Base-by-base conservation (phyloP, 2,113 vertebrate genomes). In the Chloroceryle aenea region DNA sequence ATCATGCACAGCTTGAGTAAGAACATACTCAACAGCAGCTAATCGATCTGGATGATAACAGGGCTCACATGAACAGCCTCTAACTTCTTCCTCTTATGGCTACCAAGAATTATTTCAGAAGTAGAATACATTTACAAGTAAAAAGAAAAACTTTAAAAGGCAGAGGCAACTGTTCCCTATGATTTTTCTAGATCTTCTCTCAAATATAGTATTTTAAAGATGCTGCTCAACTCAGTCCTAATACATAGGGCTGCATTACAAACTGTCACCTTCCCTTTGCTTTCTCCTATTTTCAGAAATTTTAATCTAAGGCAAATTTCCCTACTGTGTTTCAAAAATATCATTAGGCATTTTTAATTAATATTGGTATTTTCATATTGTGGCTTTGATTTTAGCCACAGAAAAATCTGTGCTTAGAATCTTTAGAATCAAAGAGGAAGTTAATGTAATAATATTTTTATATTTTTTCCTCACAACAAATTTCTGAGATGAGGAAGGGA, bases 21-120 rank as follows among this genome's bases (percentile, higher is more conserved):
- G 17, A 64, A 45, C 1, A 52, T 11, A 76, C 3, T 0, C 23
- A 61, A 32, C 3, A 21, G 12, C 48, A 79, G 23, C n/a, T 36
- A 3, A 56, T 15, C 3, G 2, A 16, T 27, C 20, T 48, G 26
- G 17, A 3, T 1, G 6, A 2, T 21, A 62, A 17, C 15, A 23
- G 48, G 8, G 30, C 16, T 81, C 45, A 21, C 8, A 2, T 3
- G 23, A 19, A 4, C 47, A 45, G 25, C 3, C 7, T 9, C 40
- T 17, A 62, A 2, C 7, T 38, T 43, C 63, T 12, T 76, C 32
- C 34, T 55, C 61, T 67, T 43, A 17, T 2, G 3, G 19, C 23
- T n/a, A 10, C 19, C 6, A 36, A 36, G 48, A 26, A 52, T 26
- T 56, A 75, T 61, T 67, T 50, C 29, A 67, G 30, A 45, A 8